Base-by-base conservation (phyloP, 1,140 invertebrate species). In the Mycetomoellerius zeteki region DNA sequence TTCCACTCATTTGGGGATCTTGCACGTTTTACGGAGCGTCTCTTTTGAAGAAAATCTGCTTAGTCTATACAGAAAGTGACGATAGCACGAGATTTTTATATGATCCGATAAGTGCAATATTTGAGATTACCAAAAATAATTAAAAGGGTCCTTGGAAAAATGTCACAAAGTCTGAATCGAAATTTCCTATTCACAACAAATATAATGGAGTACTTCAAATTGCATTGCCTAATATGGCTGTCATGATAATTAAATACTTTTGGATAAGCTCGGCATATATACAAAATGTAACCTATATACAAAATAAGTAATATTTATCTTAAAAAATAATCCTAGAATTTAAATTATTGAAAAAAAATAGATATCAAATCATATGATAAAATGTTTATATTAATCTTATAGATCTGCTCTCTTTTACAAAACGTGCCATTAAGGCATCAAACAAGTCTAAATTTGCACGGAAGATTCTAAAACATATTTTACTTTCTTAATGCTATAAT, bases 11-110 rank as follows among this genome's bases (percentile, higher is more conserved):
- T 72, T 24, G 47, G 19, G 69, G 80, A 84, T 84, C 69, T 75
- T 24, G 56, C 54, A 14, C 80, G 19, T 82, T 82, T 85, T 50
- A 58, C 37, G 50, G 21, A 50, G 43, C 62, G 56, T 58, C 19
- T 47, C 52, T 62, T 56, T 50, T 19, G 19, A 2, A 60, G 16
- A 73, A 82, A 82, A 37, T 56, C 67, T 58, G 14, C 54, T n/a
- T 33, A 24, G n/a, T 24, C 62, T 65, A 24, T 65, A 62, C 33
- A 85, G 24, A 33, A 88, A 90, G 86, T 60, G 88, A 76, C 37
- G 87, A 89, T 71, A 88, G 86, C 86, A 82, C 10, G 69, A 43
- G 80, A 84, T 84, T 84, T 16, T 84, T 62, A 75, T 75, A n/a
- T 21, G 8, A 43, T 56, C 21, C 65, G 16, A 67, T 62, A 33